phyloP scores from a whole-genome alignment of 2,797 vertebrate species.

The Heliangelus exortis region DNA sequence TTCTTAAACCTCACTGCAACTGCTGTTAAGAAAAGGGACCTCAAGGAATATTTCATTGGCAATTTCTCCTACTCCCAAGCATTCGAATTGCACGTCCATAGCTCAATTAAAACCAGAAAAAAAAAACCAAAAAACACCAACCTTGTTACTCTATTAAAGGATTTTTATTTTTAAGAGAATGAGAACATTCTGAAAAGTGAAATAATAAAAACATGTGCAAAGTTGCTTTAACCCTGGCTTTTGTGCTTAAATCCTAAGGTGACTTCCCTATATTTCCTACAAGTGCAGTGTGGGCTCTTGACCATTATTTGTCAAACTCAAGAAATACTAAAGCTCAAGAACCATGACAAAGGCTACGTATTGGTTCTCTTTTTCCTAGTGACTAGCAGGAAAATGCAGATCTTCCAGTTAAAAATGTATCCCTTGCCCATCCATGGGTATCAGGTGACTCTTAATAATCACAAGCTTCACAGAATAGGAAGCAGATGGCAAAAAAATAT shows the following conservation, averaged over 20 bases:
- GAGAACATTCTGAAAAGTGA: background rate
- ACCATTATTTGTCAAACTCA: background rate
- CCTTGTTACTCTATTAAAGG: background rate
- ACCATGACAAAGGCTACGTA: background rate
- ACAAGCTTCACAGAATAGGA: conserved; percentile 39
- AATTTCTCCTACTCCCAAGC: background rate
- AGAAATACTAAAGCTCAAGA: background rate
- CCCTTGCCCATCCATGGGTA: background rate
- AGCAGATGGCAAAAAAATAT: conserved; percentile 34
- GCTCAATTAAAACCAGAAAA: background rate
- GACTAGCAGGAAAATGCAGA: background rate
- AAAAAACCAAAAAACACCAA: background rate
- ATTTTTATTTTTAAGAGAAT: background rate
- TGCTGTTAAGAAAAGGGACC: background rate
- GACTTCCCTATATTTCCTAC: background rate
- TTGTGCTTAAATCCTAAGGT: background rate
- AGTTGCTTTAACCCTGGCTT: background rate
- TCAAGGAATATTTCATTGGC: background rate
- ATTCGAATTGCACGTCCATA: background rate
- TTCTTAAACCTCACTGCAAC: background rate
- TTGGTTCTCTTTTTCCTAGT: background rate
- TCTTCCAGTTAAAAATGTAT: background rate
- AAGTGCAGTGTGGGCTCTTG: background rate
- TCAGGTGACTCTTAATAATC: conserved; percentile 24
- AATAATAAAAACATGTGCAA: background rate